A percentile compares a stretch with the other conserved stretches of the same genome.
These are phyloP conservation scores for Argya squamiceps DNA, from an alignment of 2,797 vertebrate species.

Conservation along the genomic window DNA sequence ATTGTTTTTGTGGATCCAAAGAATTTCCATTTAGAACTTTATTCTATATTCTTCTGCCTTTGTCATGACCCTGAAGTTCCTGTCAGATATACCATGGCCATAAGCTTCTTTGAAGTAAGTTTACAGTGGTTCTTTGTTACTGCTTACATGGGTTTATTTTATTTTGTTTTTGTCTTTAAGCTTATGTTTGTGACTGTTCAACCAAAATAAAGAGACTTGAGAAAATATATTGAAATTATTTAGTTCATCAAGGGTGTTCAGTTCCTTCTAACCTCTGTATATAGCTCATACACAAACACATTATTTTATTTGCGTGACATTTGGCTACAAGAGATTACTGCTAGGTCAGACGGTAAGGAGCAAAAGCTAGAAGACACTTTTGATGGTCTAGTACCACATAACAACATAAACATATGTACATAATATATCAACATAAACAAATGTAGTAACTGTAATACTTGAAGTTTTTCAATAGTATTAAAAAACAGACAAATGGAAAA, in stretches of 20 bases:
- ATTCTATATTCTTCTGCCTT: constrained; percentile 89
- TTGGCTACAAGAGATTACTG: background rate
- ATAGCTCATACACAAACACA: background rate
- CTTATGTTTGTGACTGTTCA: background rate
- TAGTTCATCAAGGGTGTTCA: background rate
- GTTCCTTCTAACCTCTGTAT: background rate
- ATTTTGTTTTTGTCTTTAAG: background rate
- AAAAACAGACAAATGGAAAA: background rate
- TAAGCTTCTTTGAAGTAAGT: constrained; percentile 93
- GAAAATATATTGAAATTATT: background rate
- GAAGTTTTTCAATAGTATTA: background rate
- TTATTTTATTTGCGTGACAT: background rate
- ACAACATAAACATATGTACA: background rate
- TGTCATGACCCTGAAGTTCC: constrained; percentile 92
- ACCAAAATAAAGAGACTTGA: background rate
- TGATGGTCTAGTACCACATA: background rate
- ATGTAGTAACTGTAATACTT: background rate
- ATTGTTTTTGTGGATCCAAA: constrained; percentile 89
- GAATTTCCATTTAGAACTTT: constrained; percentile 89
- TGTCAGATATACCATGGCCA: constrained; percentile 87
- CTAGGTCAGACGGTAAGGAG: background rate
- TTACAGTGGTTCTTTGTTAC: background rate
- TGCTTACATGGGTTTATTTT: background rate
- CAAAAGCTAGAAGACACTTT: background rate
- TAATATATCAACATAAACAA: background rate